Conservation (phyloP, 2,888 invertebrate genomes). For the Mamestra brassicae region DNA sequence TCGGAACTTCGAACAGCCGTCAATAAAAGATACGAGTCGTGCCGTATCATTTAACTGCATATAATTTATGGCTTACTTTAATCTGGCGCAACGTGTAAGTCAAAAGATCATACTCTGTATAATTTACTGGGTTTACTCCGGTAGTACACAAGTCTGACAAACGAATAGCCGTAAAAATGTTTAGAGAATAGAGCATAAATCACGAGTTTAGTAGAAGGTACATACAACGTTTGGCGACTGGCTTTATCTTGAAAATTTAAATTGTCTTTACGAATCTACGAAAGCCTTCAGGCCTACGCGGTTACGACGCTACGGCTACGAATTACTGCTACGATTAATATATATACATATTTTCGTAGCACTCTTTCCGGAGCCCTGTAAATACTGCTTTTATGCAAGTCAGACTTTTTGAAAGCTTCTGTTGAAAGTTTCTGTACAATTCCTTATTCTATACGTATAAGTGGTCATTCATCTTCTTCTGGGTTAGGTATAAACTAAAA, state of each 20-base stretch:
- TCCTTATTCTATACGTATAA: not conserved
- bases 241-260: slow-evolving; percentile 36
- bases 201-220: slow-evolving; percentile 27
- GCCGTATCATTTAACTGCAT: slow-evolving; percentile 55
- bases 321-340: slow-evolving; percentile 22
- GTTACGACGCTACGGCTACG: slow-evolving; percentile 41
- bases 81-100: slow-evolving; percentile 33
- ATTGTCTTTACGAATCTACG: slow-evolving; percentile 17
- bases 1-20: slow-evolving; percentile 52
- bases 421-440: not conserved
- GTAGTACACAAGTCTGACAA: slow-evolving; percentile 55
- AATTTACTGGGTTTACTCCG: slow-evolving; percentile 55
- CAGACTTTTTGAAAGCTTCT: slow-evolving; percentile 30
- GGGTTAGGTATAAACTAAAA: slow-evolving; percentile 7
- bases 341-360: slow-evolving; percentile 22
- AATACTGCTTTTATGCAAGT: slow-evolving; percentile 38
- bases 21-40: slow-evolving; percentile 63
- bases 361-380: not conserved
- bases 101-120: slow-evolving; percentile 43
- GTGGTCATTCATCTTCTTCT: not conserved
- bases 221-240: slow-evolving; percentile 23
- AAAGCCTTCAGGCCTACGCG: slow-evolving; percentile 27
- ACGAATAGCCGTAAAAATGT: slow-evolving; percentile 54
- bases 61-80: slow-evolving; percentile 62
- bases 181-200: slow-evolving; percentile 56